Conservation (phyloP, 2,797 vertebrate genomes). For the Neomorphus geoffroyi region DNA sequence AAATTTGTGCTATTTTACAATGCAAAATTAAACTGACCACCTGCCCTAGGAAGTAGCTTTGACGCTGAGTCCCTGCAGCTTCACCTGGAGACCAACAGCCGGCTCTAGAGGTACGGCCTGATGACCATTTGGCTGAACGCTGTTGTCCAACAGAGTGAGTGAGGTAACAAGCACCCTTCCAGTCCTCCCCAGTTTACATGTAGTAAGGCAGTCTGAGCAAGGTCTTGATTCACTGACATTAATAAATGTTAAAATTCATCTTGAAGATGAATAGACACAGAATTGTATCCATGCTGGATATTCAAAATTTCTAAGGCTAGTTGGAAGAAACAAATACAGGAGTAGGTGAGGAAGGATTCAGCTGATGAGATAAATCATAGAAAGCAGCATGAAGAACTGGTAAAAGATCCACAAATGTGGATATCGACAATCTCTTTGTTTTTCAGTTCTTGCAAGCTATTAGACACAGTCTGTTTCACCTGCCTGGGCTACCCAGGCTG, state of each 20-base stretch:
- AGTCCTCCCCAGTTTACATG: neutral
- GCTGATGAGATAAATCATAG: neutral
- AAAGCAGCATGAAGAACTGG: neutral
- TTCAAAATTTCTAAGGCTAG: neutral
- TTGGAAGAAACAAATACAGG: neutral
- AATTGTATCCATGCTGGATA: neutral
- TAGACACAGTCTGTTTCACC: neutral
- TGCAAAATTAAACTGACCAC: neutral
- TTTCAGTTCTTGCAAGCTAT: neutral
- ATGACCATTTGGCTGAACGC: neutral
- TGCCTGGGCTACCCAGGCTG: neutral
- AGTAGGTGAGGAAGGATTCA: neutral
- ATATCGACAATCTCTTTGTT: neutral
- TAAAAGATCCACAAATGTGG: fast-evolving
- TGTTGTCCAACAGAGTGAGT: neutral
- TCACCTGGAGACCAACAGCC: neutral
- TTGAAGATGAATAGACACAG: neutral
- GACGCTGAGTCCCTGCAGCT: neutral
- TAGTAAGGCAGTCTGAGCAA: neutral
- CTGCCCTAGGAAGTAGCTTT: neutral
- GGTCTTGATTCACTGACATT: neutral
- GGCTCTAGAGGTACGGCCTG: neutral
- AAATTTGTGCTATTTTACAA: neutral
- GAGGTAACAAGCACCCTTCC: neutral
- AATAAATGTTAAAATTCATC: neutral